Conservation (phyloP, 2,113 vertebrate species). For the Triplophysa rosa region DNA sequence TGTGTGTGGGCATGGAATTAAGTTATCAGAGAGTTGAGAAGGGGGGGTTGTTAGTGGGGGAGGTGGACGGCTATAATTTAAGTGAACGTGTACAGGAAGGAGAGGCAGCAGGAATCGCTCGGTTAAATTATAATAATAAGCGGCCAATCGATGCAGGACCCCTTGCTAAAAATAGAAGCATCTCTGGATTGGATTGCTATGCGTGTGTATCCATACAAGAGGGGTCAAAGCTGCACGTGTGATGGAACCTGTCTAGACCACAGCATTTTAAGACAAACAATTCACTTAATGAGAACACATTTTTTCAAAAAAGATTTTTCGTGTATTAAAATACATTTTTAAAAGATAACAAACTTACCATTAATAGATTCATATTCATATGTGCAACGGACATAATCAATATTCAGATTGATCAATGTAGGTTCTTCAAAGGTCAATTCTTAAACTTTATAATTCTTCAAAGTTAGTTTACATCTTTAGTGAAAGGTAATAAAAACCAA, state of each 20-base stretch:
- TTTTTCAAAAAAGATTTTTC: too few relatives aligned
- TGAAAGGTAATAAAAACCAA: too few relatives aligned
- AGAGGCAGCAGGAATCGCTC: slow-evolving; percentile 50
- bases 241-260: slow-evolving; percentile 3
- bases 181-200: slow-evolving; percentile 40
- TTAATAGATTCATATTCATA: too few relatives aligned
- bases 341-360: not conserved
- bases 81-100: slow-evolving; percentile 48
- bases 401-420: too few relatives aligned
- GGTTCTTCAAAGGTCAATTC: too few relatives aligned
- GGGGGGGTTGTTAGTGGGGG: slow-evolving; percentile 1
- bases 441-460: too few relatives aligned
- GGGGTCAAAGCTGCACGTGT: not conserved
- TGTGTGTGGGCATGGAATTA: slow-evolving; percentile 31
- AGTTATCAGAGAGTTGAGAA: slow-evolving; percentile 12
- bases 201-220: slow-evolving; percentile 28
- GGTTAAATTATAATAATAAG: slow-evolving; percentile 71
- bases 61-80: slow-evolving; percentile 63
- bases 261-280: not conserved
- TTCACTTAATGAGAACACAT: too few relatives aligned
- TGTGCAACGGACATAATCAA: too few relatives aligned
- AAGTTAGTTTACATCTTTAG: too few relatives aligned
- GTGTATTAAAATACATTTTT: not conserved
- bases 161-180: slow-evolving; percentile 64
- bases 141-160: slow-evolving; percentile 60